Conservation (phyloP, 2,113 vertebrate species). For the Opisthocomus hoazin region DNA sequence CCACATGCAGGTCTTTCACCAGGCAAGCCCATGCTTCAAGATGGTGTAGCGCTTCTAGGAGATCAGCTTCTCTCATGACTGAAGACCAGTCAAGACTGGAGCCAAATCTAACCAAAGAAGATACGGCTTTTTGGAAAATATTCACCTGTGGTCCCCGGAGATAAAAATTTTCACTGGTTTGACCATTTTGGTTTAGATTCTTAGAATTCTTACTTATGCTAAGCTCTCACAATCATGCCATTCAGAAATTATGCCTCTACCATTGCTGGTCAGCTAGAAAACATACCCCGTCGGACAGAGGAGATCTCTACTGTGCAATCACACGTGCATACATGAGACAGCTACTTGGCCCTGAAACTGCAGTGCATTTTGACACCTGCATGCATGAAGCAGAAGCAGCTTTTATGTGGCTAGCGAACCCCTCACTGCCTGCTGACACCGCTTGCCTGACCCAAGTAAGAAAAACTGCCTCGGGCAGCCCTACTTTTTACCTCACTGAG, state of each 20-base stretch:
- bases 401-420: neutral
- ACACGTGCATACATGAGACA: neutral
- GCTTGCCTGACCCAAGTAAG: neutral
- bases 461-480: neutral
- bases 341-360: neutral
- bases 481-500: neutral
- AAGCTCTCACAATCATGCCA: neutral
- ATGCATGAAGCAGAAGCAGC: neutral
- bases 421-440: neutral
- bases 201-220: neutral
- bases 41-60: neutral
- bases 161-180: neutral
- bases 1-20: neutral
- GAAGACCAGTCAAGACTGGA: neutral
- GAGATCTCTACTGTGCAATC: neutral
- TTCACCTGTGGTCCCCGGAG: neutral
- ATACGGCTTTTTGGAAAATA: neutral
- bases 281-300: neutral
- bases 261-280: neutral
- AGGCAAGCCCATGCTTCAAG: rapidly evolving
- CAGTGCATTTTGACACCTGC: neutral
- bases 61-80: neutral
- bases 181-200: neutral
- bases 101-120: neutral
- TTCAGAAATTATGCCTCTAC: neutral